Conservation (phyloP, 2,113 vertebrate genomes). For the Pluvianellus socialis region DNA sequence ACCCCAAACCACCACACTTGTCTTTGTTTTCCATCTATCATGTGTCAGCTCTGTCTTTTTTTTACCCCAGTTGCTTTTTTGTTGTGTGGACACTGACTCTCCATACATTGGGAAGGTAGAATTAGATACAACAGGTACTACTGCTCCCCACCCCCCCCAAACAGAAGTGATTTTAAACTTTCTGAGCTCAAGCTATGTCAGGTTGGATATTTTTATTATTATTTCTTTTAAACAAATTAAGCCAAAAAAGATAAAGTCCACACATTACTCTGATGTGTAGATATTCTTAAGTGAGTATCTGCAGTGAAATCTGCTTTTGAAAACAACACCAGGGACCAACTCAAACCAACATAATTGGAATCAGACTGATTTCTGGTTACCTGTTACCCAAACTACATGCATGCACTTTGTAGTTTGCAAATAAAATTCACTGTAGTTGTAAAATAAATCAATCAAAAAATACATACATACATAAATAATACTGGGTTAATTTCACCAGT, state of each 20-base stretch:
- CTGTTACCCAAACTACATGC: background rate
- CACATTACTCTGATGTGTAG: background rate
- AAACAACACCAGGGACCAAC: background rate
- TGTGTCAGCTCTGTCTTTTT: background rate
- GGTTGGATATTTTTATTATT: background rate
- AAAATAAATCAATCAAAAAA: slow-evolving; percentile 9
- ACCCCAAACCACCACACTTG: fast-evolving
- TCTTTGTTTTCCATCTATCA: background rate
- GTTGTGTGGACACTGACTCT: background rate
- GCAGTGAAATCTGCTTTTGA: background rate
- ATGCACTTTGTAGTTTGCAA: background rate
- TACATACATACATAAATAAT: background rate
- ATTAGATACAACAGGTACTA: background rate
- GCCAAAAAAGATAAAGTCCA: background rate
- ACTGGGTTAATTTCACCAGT: background rate
- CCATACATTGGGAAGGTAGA: background rate
- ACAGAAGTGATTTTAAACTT: background rate
- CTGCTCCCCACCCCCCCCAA: fast-evolving
- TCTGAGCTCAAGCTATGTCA: background rate
- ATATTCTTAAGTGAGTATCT: background rate
- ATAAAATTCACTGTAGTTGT: background rate
- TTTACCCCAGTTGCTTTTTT: background rate
- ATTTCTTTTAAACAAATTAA: background rate
- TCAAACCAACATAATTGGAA: background rate
- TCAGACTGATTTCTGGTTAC: background rate